These are phyloP conservation scores for Heliconius nattereri DNA, from an alignment of 1,140 invertebrate genomes.

Conservation along the genomic window DNA sequence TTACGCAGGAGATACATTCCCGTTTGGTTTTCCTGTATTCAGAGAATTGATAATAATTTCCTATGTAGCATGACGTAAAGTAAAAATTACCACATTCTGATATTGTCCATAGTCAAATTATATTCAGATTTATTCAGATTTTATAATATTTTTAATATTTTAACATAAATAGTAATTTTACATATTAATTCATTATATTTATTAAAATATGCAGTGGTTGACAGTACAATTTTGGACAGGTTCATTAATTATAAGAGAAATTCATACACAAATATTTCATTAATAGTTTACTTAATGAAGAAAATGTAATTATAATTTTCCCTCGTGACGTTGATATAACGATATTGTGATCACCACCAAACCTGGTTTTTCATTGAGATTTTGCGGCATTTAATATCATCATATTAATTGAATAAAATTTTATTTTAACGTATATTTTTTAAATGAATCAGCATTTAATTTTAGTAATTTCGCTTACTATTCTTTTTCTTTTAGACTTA, in stretches of 20 bases:
- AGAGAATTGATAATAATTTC: conserved; percentile 1
- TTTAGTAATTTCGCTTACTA: neutral
- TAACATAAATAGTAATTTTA: neutral
- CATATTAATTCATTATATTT: neutral
- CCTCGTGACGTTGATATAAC: neutral
- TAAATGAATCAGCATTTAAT: too few relatives aligned
- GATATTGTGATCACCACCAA: neutral
- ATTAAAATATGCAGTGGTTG: neutral
- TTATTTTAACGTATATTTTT: too few relatives aligned
- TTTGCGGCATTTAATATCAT: neutral
- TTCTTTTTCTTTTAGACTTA: neutral
- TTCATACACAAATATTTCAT: neutral
- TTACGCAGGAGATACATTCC: neutral
- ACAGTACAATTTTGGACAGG: neutral
- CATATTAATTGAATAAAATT: neutral
- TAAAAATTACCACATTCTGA: neutral
- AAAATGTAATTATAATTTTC: conserved; percentile 6
- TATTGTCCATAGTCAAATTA: neutral
- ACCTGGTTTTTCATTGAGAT: neutral
- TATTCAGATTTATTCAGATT: neutral
- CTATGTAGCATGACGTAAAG: neutral
- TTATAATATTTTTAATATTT: neutral
- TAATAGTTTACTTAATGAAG: conserved; percentile 1
- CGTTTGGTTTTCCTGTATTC: neutral
- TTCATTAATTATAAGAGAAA: neutral